Conservation (phyloP, 2,888 invertebrate species). For the Hydraecia micacea region DNA sequence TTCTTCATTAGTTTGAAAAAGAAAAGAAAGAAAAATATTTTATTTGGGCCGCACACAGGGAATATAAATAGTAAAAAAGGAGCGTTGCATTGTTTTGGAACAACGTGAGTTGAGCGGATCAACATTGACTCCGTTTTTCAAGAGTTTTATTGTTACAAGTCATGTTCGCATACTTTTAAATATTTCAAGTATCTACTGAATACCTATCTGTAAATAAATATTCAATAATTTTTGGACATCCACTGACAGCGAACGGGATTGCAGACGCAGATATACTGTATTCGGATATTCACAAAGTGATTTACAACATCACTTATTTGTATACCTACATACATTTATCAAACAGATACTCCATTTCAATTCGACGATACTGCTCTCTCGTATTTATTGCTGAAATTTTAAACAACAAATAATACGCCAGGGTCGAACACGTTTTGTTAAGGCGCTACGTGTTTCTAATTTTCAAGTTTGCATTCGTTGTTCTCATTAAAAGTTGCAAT, state of each 20-base stretch:
- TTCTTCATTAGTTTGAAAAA: not conserved
- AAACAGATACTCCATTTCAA: constrained; percentile 52
- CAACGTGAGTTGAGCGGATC: not conserved
- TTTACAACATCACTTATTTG: constrained; percentile 46
- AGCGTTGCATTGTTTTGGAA: too few species aligned
- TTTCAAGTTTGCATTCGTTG: not conserved
- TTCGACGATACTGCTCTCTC: constrained; percentile 38
- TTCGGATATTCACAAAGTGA: constrained; percentile 54
- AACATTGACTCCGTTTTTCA: not conserved
- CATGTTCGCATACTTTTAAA: not conserved
- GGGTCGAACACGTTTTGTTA: constrained; percentile 50
- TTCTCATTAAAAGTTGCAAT: not conserved
- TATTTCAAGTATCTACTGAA: not conserved
- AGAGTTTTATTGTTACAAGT: not conserved
- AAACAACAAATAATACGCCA: constrained; percentile 52
- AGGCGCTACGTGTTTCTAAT: not conserved
- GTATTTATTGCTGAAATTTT: constrained; percentile 53
- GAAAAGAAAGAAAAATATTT: too few species aligned
- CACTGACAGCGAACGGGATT: constrained; percentile 15
- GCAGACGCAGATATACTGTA: constrained; percentile 31
- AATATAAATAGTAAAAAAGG: too few species aligned
- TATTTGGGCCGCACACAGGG: too few species aligned
- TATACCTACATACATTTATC: constrained; percentile 44
- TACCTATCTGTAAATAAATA: not conserved
- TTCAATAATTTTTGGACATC: constrained; percentile 18